Conservation (phyloP, 1,140 invertebrate genomes). For the Drosophila willistoni region DNA sequence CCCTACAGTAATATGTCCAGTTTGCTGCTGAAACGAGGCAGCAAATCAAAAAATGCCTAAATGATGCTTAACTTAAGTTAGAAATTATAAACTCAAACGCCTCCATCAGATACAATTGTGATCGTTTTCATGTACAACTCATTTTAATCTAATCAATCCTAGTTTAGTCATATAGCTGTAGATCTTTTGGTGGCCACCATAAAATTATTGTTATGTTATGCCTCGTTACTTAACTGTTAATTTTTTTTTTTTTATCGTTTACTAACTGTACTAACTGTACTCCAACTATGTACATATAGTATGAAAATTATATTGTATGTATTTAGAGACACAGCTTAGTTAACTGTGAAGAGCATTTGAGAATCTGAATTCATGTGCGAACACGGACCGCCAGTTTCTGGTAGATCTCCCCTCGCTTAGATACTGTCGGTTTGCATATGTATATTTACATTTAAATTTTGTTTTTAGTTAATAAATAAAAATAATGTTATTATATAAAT, state of each 20-base stretch:
- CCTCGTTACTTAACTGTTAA: not conserved
- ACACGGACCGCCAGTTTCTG: not conserved
- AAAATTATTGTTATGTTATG: slow-evolving; percentile 11
- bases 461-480: not conserved
- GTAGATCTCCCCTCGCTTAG: not conserved
- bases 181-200: slow-evolving; percentile 47
- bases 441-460: not conserved
- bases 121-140: slow-evolving; percentile 71
- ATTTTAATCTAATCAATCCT: slow-evolving; percentile 37
- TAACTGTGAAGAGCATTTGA: no score
- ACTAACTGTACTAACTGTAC: not conserved
- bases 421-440: not conserved
- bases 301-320: no score
- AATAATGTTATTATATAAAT: not conserved
- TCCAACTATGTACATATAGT: no score
- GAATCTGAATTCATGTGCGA: no score
- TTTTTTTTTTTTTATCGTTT: slow-evolving; percentile 2
- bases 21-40: slow-evolving; percentile 46
- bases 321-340: not conserved
- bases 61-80: slow-evolving; percentile 57
- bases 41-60: slow-evolving; percentile 60
- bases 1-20: slow-evolving; percentile 81
- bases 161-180: slow-evolving; percentile 50
- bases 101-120: slow-evolving; percentile 71
- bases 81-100: slow-evolving; percentile 40